These are phyloP conservation scores for Myotis lucifugus DNA, from an alignment of 2,113 vertebrate genomes.

Conservation along the genomic window DNA sequence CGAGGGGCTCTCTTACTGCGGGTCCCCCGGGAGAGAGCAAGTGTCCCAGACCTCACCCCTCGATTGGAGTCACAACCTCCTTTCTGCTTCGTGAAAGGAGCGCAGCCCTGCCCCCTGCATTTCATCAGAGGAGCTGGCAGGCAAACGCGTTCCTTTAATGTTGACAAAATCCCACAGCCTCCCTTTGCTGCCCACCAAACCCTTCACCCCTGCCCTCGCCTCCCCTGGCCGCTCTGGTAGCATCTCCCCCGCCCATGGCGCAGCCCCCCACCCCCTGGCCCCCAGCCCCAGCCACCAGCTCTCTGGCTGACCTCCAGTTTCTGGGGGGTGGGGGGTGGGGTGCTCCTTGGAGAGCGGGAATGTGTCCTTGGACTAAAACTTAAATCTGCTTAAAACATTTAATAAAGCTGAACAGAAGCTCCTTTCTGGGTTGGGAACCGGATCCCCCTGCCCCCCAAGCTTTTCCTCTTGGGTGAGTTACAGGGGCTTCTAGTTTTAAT, in stretches of 20 bases:
- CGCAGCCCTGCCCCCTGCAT: accelerated
- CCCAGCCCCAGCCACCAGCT: background rate
- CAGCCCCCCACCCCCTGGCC: background rate
- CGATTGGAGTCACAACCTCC: background rate
- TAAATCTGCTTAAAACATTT: constrained; percentile 63
- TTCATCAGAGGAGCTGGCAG: background rate
- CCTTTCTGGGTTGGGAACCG: background rate
- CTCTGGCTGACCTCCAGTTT: background rate
- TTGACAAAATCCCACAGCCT: background rate
- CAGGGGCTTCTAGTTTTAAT: background rate
- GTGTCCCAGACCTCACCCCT: background rate
- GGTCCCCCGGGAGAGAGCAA: background rate
- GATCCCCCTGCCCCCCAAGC: background rate
- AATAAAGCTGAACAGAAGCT: constrained; percentile 45
- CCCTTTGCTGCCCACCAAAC: background rate
- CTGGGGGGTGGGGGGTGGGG: background rate
- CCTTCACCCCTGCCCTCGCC: accelerated
- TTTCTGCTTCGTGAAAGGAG: background rate
- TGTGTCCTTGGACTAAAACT: constrained; percentile 16
- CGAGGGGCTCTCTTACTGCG: accelerated
- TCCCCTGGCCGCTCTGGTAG: accelerated
- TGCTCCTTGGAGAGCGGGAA: background rate
- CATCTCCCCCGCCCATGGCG: accelerated
- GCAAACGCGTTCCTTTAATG: background rate
- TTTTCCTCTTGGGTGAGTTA: background rate